Evolutionary conservation across 2,797 vertebrate genomes (phyloP).

Genomic region (Gambelia wislizenii): DNA sequence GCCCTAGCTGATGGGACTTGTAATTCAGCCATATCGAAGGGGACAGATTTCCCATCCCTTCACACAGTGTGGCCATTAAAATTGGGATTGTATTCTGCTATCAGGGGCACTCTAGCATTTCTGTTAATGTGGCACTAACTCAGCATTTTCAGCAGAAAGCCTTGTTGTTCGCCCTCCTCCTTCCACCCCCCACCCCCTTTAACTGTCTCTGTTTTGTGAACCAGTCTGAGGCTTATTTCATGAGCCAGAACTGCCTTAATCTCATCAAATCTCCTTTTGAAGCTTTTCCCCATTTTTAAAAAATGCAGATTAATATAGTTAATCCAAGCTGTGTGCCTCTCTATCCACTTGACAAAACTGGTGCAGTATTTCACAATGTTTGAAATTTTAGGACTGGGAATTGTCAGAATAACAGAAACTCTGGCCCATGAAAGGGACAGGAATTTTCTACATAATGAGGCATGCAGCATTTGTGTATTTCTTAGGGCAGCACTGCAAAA

Average conservation of each 20-base stretch:
- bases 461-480: background rate
- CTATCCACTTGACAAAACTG: background rate
- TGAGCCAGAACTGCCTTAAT: slow-evolving; percentile 66
- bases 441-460: slow-evolving; percentile 45
- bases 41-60: too few species aligned
- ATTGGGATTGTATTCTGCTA: background rate
- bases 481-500: background rate
- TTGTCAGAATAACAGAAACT: slow-evolving; percentile 4
- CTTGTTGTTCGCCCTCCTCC: background rate
- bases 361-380: slow-evolving; percentile 27
- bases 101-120: background rate
- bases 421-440: slow-evolving; percentile 37
- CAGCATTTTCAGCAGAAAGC: slow-evolving; percentile 28
- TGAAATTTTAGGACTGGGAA: slow-evolving; percentile 34
- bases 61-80: background rate
- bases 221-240: slow-evolving; percentile 28
- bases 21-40: too few species aligned
- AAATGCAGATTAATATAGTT: slow-evolving; percentile 60
- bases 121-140: slow-evolving; percentile 29
- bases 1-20: too few species aligned
- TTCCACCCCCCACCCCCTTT: background rate
- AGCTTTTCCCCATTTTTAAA: slow-evolving; percentile 33
- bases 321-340: slow-evolving; percentile 56
- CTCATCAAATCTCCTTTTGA: slow-evolving; percentile 64
- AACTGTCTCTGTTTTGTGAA: background rate